phyloP scores from a whole-genome alignment of 2,797 vertebrate species.

The Danio aesculapii region DNA sequence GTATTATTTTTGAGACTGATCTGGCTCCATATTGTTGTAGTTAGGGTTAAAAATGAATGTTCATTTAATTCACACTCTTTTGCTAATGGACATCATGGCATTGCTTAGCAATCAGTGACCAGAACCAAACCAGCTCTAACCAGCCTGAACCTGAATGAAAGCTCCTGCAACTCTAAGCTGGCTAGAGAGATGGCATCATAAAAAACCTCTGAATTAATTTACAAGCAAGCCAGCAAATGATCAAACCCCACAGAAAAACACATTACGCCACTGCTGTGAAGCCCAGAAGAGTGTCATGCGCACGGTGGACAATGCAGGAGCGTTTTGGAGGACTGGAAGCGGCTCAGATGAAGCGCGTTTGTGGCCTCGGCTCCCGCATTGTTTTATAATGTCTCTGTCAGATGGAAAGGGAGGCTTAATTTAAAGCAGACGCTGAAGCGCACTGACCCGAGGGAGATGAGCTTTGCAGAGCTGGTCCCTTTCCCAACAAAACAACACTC shows the following conservation, averaged over 20 bases:
- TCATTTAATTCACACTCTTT: neutral
- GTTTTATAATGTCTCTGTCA: slow-evolving; percentile 70
- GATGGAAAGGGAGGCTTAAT: slow-evolving; percentile 70
- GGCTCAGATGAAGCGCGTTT: slow-evolving; percentile 8
- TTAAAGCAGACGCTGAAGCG: slow-evolving; percentile 69
- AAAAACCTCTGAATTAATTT: neutral
- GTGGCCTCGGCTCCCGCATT: slow-evolving; percentile 58
- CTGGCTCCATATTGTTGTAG: too few species aligned
- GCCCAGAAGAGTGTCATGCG: slow-evolving; percentile 12
- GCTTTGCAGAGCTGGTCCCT: slow-evolving; percentile 66
- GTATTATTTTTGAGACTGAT: too few species aligned
- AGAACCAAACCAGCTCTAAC: neutral
- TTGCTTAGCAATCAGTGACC: neutral
- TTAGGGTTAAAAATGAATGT: too few species aligned
- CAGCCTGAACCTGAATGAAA: slow-evolving; percentile 1
- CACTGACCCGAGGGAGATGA: slow-evolving; percentile 63
- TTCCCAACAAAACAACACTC: slow-evolving; percentile 65
- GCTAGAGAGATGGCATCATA: neutral
- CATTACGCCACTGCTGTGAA: neutral
- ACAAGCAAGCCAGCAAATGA: neutral
- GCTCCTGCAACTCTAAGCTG: neutral
- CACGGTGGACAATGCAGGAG: neutral
- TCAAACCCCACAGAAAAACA: neutral
- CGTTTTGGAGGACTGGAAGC: neutral
- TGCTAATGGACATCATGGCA: neutral